These are phyloP conservation scores for Polyploca ridens DNA, from an alignment of 2,888 invertebrate genomes.

Conservation along the genomic window DNA sequence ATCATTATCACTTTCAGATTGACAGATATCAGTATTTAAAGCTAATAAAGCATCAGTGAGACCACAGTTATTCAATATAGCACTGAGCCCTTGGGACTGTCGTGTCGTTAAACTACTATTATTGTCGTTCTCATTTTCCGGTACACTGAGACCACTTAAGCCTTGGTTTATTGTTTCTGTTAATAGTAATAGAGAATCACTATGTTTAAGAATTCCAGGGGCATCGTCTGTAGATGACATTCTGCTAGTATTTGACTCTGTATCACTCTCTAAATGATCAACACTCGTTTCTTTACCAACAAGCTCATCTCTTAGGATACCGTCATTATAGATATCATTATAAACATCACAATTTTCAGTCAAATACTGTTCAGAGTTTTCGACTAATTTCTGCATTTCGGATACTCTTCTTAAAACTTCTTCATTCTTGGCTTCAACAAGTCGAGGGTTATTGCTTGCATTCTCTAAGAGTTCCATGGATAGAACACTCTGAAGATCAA, in stretches of 20 bases:
- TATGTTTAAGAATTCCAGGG: constrained; percentile 90
- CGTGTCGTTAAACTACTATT: constrained; percentile 65
- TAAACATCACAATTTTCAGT: constrained; percentile 87
- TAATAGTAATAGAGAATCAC: constrained; percentile 91
- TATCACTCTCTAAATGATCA: constrained; percentile 89
- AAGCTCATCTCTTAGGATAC: constrained; percentile 68
- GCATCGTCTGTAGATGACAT: constrained; percentile 86
- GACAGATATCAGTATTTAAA: constrained; percentile 86
- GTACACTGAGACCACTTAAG: constrained; percentile 80
- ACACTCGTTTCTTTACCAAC: constrained; percentile 78
- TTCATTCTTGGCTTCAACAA: constrained; percentile 89
- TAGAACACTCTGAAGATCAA: constrained; percentile 90
- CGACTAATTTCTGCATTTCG: constrained; percentile 92
- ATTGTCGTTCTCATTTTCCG: constrained; percentile 69
- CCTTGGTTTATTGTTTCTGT: constrained; percentile 87
- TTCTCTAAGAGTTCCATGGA: constrained; percentile 90
- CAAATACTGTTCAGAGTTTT: constrained; percentile 92
- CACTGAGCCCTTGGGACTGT: constrained; percentile 85
- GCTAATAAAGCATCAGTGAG: constrained; percentile 84
- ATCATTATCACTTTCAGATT: constrained; percentile 94
- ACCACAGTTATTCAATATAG: constrained; percentile 84
- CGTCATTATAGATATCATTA: constrained; percentile 68
- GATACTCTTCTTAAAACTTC: constrained; percentile 91
- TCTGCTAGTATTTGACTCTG: constrained; percentile 88
- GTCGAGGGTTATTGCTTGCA: constrained; percentile 72